Conservation (phyloP, 2,888 invertebrate genomes). For the Epinotia demarniana region DNA sequence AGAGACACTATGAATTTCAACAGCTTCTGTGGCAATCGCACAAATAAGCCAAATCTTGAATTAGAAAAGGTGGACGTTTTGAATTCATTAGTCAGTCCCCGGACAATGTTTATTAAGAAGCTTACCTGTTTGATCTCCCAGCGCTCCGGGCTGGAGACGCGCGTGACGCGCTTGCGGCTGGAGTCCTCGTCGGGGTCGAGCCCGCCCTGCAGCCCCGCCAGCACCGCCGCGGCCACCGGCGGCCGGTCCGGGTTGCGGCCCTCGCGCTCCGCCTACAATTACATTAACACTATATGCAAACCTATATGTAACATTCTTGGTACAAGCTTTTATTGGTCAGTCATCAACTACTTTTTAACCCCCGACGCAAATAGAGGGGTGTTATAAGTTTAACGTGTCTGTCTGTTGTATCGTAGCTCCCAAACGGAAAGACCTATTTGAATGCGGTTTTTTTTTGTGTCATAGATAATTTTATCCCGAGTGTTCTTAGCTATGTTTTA, state of each 20-base stretch:
- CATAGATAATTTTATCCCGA: too few species aligned
- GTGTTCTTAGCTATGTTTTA: too few species aligned
- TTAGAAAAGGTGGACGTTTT: neutral
- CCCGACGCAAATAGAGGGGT: too few species aligned
- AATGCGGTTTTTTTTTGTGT: too few species aligned
- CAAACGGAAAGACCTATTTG: too few species aligned
- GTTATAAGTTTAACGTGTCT: too few species aligned
- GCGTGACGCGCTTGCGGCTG: conserved; percentile 92
- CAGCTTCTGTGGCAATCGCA: too few species aligned
- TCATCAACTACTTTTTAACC: too few species aligned
- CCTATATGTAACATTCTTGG: too few species aligned
- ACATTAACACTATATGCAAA: neutral
- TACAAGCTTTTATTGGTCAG: too few species aligned
- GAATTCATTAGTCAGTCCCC: neutral
- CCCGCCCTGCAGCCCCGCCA: conserved; percentile 81
- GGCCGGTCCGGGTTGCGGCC: conserved; percentile 98
- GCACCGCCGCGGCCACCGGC: conserved; percentile 84
- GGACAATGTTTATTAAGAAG: neutral
- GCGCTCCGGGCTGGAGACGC: conserved; percentile 97
- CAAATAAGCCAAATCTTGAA: neutral
- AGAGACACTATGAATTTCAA: too few species aligned
- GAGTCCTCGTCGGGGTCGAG: conserved; percentile 92
- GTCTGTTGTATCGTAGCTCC: too few species aligned
- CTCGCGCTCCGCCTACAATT: conserved; percentile 84
- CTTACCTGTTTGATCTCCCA: conserved; percentile 98